Evolutionary conservation across 2,113 vertebrate species (phyloP).

Genomic region (Canis aureus): DNA sequence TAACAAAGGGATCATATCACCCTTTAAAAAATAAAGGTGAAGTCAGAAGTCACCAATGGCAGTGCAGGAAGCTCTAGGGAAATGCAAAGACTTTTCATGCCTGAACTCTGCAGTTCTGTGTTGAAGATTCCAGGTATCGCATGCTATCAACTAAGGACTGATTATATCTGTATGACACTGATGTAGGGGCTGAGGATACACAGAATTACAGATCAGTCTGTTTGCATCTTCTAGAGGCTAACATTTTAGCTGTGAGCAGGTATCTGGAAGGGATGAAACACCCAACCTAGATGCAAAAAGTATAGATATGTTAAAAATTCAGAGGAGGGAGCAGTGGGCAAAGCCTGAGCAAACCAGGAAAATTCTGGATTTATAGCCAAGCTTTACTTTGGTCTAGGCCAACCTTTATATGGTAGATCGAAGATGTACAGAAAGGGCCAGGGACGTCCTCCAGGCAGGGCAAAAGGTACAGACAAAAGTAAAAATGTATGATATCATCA

Average conservation of each 20-base stretch:
- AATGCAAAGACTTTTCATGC: neutral
- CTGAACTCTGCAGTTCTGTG: neutral
- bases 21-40: conserved; percentile 21
- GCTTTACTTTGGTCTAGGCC: neutral
- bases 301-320: neutral
- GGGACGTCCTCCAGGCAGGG: neutral
- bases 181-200: neutral
- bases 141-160: neutral
- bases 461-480: neutral
- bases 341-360: conserved; percentile 12
- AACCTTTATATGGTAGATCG: neutral
- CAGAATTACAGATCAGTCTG: neutral
- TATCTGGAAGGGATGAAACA: neutral
- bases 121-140: neutral
- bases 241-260: neutral
- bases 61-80: neutral
- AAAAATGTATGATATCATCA: neutral
- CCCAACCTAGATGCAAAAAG: neutral
- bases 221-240: neutral
- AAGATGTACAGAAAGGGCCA: neutral
- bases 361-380: neutral
- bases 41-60: neutral
- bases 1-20: neutral
- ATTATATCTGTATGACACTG: neutral
- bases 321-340: neutral